phyloP scores from a whole-genome alignment of 1,140 invertebrate species.

The Goniozus legneri region DNA sequence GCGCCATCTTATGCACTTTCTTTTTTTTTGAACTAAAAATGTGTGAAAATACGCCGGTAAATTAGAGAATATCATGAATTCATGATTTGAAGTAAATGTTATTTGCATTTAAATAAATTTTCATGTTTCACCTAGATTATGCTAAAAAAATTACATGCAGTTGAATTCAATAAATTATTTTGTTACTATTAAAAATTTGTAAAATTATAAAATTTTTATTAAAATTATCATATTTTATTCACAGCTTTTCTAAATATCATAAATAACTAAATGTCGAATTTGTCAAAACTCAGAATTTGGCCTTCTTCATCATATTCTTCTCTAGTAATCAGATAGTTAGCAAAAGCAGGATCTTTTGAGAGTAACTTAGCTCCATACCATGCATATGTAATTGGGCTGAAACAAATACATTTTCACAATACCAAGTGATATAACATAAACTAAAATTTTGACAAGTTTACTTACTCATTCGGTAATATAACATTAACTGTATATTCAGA shows the following conservation, averaged over 20 bases:
- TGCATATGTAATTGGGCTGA: slow-evolving; percentile 75
- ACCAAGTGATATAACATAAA: slow-evolving; percentile 7
- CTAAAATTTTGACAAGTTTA: slow-evolving; percentile 14
- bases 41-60: too few relatives aligned
- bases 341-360: slow-evolving; percentile 70
- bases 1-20: too few relatives aligned
- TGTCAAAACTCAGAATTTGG: slow-evolving; percentile 63
- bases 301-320: slow-evolving; percentile 90
- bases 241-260: too few relatives aligned
- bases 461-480: slow-evolving; percentile 66
- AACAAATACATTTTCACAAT: slow-evolving; percentile 27
- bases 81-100: too few relatives aligned
- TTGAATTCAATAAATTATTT: too few relatives aligned
- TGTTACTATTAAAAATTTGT: slow-evolving; percentile 5
- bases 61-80: too few relatives aligned
- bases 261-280: slow-evolving; percentile 68
- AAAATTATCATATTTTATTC: slow-evolving; percentile 9
- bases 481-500: slow-evolving; percentile 74
- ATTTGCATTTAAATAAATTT: too few relatives aligned
- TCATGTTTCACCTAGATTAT: too few relatives aligned
- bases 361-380: slow-evolving; percentile 84
- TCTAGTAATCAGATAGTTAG: slow-evolving; percentile 70
- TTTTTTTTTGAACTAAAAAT: too few relatives aligned
- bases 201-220: background rate
- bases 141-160: too few relatives aligned